Conservation (phyloP, 2,113 vertebrate species). For the Lepisosteus oculatus region DNA sequence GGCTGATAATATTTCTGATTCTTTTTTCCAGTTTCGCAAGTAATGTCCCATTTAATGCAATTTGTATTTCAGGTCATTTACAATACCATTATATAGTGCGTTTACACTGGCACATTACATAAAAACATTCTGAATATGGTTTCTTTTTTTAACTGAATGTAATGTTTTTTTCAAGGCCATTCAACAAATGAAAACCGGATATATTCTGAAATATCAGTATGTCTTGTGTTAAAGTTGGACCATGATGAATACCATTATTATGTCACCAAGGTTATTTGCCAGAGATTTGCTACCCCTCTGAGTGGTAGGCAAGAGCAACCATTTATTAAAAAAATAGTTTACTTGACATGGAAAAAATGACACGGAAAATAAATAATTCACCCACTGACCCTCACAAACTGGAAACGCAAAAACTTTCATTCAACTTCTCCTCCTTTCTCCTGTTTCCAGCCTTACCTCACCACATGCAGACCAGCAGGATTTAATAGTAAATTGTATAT, state of each 20-base stretch:
- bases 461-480: no score
- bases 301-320: no score
- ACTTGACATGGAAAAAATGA: neutral
- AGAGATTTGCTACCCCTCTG: neutral
- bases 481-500: no score
- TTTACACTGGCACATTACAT: no score
- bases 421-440: no score
- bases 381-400: neutral
- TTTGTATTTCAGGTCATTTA: no score
- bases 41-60: no score
- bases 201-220: neutral
- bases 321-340: neutral
- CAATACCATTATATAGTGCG: no score
- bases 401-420: neutral
- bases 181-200: neutral
- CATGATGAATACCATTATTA: constrained; percentile 2
- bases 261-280: neutral
- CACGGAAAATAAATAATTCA: neutral
- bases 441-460: no score
- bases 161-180: neutral
- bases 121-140: no score
- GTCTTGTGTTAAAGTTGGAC: neutral
- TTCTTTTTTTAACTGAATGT: neutral
- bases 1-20: no score
- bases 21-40: no score